phyloP scores from a whole-genome alignment of 2,888 invertebrate genomes.

The Cetonia aurata region DNA sequence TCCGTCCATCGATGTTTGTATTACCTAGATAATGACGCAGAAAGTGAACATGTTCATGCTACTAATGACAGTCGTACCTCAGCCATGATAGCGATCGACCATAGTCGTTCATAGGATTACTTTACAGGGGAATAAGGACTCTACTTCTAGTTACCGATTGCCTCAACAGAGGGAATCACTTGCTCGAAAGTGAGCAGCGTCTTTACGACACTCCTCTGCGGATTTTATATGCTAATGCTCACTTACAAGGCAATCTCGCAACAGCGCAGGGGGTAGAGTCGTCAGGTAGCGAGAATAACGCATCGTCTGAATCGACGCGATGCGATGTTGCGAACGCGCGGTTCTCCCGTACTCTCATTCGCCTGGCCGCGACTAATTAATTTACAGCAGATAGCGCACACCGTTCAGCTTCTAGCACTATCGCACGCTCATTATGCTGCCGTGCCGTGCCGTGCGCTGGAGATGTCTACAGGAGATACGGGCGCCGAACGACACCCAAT shows the following conservation, averaged over 20 bases:
- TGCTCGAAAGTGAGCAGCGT: constrained; percentile 33
- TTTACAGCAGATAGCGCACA: constrained; percentile 58
- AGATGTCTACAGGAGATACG: constrained; percentile 41
- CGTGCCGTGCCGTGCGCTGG: constrained; percentile 44
- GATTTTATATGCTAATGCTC: constrained; percentile 39
- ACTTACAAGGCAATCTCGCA: constrained; percentile 2
- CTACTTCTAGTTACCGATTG: background rate
- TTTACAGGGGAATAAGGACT: too few relatives aligned
- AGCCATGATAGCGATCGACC: constrained; percentile 30
- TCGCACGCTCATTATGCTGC: constrained; percentile 52
- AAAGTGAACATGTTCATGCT: constrained; percentile 29
- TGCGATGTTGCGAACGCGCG: constrained; percentile 53
- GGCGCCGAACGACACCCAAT: constrained; percentile 7
- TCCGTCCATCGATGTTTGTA: too few relatives aligned
- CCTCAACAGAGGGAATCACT: background rate
- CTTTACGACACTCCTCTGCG: constrained; percentile 27
- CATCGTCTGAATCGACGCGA: constrained; percentile 54
- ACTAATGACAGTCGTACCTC: constrained; percentile 24
- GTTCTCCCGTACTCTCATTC: constrained; percentile 47
- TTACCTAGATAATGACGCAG: constrained; percentile 4
- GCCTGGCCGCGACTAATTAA: constrained; percentile 54
- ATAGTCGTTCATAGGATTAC: background rate
- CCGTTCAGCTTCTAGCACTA: constrained; percentile 57
- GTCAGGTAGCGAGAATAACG: constrained; percentile 13
- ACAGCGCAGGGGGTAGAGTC: too few relatives aligned